Evolutionary conservation across 2,888 invertebrate species (phyloP), one percentile per base, ranked within the genome.

Genomic region (Drosophila meridionalis): DNA sequence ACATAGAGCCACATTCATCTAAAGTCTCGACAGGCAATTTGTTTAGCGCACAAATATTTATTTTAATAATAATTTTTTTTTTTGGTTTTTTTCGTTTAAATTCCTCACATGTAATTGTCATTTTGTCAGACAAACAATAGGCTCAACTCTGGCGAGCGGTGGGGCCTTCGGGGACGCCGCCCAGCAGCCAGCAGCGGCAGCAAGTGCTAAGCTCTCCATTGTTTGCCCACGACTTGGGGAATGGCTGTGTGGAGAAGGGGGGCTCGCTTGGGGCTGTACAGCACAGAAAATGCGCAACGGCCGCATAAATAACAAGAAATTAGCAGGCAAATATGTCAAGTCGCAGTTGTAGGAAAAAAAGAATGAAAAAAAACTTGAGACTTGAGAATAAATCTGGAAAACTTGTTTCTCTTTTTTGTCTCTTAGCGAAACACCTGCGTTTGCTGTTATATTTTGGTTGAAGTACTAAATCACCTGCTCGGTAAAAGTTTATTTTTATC

Each of bases 321-420:
- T 85, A 85, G 90, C 87, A 70, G 82, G 73, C 89, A 83, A 85
- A 85, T 88, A 90, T 90, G 90, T 86, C 84, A 88, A 88, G 75
- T 69, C 69, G 67, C 7, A 69, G 79, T 73, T 61, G 64, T 50
- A 20, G 26, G 36, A 26, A 53, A 53, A 64, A 68, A 63, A 38
- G 50, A 64, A 61, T 58, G 77, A 67, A 77, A 73, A 34, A 64
- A 3, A 32, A n/a, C 40, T 40, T n/a, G 5, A 64, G 57, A 72
- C 58, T 62, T 56, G 79, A 79, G 82, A 82, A 78, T 78, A 68
- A 89, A 89, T 86, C 87, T 80, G 59, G 61, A 78, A 63, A 85
- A 90, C 85, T 85, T 84, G 85, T 85, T 83, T 90, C 62, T n/a
- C 38, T 50, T 32, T 32, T 48, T 38, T 28, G 36, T 52, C 7